These are phyloP conservation scores for Xiphophorus maculatus DNA, from an alignment of 2,113 vertebrate genomes.

Conservation along the genomic window DNA sequence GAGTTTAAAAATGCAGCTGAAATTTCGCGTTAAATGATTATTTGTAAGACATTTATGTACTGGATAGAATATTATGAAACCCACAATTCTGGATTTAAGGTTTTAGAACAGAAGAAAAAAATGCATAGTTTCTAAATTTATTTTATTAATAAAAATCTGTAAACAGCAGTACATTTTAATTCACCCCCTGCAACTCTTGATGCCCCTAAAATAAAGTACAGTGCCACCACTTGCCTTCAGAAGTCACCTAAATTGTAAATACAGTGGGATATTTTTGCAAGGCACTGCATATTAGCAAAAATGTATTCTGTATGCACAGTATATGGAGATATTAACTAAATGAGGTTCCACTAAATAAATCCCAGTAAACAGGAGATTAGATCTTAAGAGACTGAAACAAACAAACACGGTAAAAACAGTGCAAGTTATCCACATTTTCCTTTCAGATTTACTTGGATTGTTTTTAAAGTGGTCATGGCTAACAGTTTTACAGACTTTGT, in stretches of 20 bases:
- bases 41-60: conserved; percentile 10
- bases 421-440: neutral
- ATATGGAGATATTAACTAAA: neutral
- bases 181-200: neutral
- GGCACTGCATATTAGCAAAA: neutral
- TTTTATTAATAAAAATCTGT: neutral
- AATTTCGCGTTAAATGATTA: conserved; percentile 4
- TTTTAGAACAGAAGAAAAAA: neutral
- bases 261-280: neutral
- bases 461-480: neutral
- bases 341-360: neutral
- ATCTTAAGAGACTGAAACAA: neutral
- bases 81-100: neutral
- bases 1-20: conserved; percentile 1
- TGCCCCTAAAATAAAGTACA: neutral
- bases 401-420: neutral
- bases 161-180: neutral
- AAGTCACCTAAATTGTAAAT: neutral
- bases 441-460: neutral
- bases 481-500: neutral
- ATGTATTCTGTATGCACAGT: neutral
- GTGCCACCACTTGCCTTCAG: neutral
- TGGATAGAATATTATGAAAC: neutral
- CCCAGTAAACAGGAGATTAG: neutral
- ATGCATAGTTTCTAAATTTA: neutral